Base-by-base conservation (phyloP, 2,113 vertebrate species). In the Brachirus orientalis region DNA sequence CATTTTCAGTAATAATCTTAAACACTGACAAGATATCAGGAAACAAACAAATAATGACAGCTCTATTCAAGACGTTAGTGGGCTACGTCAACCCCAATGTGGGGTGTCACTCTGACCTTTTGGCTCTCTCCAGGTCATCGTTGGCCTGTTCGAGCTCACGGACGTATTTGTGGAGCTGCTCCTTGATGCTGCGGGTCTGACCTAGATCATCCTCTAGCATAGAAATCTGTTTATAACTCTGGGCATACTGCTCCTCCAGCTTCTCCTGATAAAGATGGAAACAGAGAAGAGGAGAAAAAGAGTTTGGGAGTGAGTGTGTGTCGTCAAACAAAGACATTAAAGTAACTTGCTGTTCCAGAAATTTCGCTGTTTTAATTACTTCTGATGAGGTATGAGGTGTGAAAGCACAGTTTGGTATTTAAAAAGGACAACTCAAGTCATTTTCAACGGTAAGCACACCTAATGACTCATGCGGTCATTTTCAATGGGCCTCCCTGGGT, bases 111-210 rank as follows among this genome's bases (percentile, higher is more conserved):
- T 40, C 66, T 79, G 68, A 98, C 98, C 98, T 95, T 80, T 99
- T 99, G 8, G 97, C 96, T 81, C 98, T 92, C 86, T 99, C 98
- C 88, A 99, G 91, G 94, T 99, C 98, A 1, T 99, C 98, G 2
- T 99, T 99, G 85, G 97, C 96, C 91, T 99, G 98, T 81, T 99
- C 98, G 63, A 99, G 91, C 89, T 99, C 97, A 62, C 98, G 67
- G 64, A 99, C 98, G 0, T 99, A 99, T 90, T 98, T 99, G 87
- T 99, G 94, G 54, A 99, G 91, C 86, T 99, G 98, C 75, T 99
- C 98, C 86, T 98, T 98, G 87, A 98, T 96, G 86, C 95, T 95
- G 13, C 95, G 92, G 0, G 97, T 98, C 88, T 98, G 98, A 74
- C 94, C 94, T 74, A 99, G 87, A 82, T 99, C 96, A 52, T 98